These are phyloP conservation scores for Oconnorella tubifera DNA, from an alignment of 2,888 invertebrate genomes.

Conservation along the genomic window DNA sequence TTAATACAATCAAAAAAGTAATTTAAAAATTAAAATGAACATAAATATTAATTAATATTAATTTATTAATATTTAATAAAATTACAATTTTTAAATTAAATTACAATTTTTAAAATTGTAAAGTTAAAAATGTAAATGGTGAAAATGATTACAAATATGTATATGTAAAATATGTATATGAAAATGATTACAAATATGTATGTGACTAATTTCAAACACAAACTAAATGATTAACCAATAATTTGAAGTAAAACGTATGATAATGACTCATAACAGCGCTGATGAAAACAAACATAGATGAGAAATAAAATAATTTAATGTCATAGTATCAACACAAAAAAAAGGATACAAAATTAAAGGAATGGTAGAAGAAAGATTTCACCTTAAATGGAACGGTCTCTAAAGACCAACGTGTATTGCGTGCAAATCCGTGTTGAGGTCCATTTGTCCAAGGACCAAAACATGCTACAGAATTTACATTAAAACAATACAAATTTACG, in stretches of 20 bases:
- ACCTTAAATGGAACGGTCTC: constrained; percentile 70
- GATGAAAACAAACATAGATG: too few relatives aligned
- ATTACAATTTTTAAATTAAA: neutral
- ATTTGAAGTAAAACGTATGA: too few relatives aligned
- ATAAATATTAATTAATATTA: too few relatives aligned
- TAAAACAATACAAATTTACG: too few relatives aligned
- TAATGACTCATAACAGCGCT: too few relatives aligned
- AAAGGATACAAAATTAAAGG: neutral
- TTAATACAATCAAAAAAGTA: neutral
- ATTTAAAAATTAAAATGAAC: neutral
- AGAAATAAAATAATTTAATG: too few relatives aligned
- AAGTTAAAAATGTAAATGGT: neutral
- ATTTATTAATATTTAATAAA: neutral
- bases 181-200: neutral
- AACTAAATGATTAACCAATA: too few relatives aligned
- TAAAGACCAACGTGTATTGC: constrained; percentile 85
- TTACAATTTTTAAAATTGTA: neutral
- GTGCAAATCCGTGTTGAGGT: constrained; percentile 93
- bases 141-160: neutral
- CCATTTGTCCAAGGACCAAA: constrained; percentile 93
- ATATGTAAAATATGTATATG: too few relatives aligned
- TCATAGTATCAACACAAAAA: too few relatives aligned
- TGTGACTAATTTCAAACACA: too few relatives aligned
- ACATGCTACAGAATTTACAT: constrained; percentile 82
- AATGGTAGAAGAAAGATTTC: neutral